Conservation (phyloP, 2,113 vertebrate species). For the Oceanodroma tethys region DNA sequence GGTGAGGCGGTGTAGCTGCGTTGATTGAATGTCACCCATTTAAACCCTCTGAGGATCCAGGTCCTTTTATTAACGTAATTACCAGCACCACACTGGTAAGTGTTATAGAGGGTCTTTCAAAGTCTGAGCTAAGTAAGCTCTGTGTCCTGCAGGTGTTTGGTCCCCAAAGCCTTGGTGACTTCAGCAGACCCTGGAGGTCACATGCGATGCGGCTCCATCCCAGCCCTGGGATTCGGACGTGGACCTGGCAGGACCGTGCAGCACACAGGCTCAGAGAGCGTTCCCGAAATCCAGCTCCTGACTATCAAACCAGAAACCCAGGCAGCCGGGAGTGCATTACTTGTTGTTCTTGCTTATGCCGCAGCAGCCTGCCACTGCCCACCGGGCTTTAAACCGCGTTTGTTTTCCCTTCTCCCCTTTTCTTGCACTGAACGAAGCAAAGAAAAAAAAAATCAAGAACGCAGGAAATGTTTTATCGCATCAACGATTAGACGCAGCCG, state of each 20-base stretch:
- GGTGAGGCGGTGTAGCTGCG: neutral
- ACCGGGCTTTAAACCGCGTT: neutral
- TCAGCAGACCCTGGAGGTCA: neutral
- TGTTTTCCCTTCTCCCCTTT: neutral
- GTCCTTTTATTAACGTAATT: neutral
- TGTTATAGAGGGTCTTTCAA: rapidly evolving
- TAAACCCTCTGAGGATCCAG: neutral
- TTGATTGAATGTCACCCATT: rapidly evolving
- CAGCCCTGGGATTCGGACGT: neutral
- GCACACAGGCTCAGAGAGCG: rapidly evolving
- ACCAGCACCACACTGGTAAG: rapidly evolving
- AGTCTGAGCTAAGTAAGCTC: neutral
- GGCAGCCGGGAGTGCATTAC: rapidly evolving
- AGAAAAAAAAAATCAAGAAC: neutral
- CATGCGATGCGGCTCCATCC: rapidly evolving
- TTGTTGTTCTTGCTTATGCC: neutral
- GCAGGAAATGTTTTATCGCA: neutral
- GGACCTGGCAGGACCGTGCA: neutral
- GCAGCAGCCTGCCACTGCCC: neutral
- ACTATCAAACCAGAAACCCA: neutral
- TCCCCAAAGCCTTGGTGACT: neutral
- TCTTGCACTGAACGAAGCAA: neutral
- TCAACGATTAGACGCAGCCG: neutral
- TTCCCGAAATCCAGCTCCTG: neutral
- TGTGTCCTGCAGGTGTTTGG: neutral